Base-by-base conservation (phyloP, 64 coral and sea anemone species). In the Orbicella faveolata region DNA sequence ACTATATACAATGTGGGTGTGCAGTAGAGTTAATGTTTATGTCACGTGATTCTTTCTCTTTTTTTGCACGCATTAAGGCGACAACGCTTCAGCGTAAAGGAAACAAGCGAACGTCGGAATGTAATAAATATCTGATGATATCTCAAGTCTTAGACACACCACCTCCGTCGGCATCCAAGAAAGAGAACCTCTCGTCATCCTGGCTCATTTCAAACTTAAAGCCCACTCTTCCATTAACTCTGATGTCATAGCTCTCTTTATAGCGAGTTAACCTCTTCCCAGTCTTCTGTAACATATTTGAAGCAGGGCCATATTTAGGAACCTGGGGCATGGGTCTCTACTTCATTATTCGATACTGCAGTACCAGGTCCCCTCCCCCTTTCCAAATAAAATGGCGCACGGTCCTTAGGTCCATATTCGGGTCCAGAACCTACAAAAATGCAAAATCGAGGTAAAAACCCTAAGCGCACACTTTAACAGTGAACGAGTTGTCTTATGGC, bases 381-480 rank as follows among this genome's bases (percentile, higher is more conserved):
- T 99, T 99, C 97, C 97, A 99, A 73, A 96, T 86, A 55, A 93
- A 99, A 87, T 99, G 87, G 55, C 92, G 92, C n/a, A 99, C 97
- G 75, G 97, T 99, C 53, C 97, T 72, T 74, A 99, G 87, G 74
- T 99, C 97, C 91, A 99, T 96, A 41, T 86, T 87, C 39, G 97
- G 94, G 51, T 96, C 97, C 73, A 99, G 18, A 25, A 96, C 91
- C 96, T 98, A 26, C 30, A 52, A 74, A 2, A 52, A 20, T 21
- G 30, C 21, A 63, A 36, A 36, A 33, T 36, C 20, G 18, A 36
- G 44, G 44, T 48, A 5, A 0, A 48, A 3, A 48, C 44, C 4
- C 44, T 48, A 48, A 48, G 44, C 3, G 7, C 44, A 48, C 44
- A 48, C 44, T 48, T 48, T 2, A 48, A 48, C 44, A 48, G 44